Conservation (phyloP, 2,888 invertebrate species). For the Ichneumoninae sp. region DNA sequence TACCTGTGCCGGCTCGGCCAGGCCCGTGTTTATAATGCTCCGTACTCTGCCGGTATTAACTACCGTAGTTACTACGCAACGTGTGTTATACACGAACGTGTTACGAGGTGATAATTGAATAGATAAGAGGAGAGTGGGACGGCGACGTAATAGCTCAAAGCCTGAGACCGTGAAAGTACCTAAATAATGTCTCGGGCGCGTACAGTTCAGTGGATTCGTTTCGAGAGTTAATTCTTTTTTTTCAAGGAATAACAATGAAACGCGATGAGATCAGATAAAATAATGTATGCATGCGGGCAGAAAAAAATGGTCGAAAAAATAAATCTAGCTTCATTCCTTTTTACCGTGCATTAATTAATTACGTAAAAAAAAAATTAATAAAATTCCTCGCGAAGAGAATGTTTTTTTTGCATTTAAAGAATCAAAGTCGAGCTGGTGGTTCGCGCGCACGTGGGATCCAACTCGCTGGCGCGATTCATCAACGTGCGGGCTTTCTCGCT, state of each 20-base stretch:
- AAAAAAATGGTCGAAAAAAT: neutral
- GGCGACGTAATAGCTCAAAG: conserved; percentile 5
- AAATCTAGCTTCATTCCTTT: neutral
- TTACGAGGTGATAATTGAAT: conserved; percentile 83
- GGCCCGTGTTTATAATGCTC: conserved; percentile 14
- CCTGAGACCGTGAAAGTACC: conserved; percentile 1
- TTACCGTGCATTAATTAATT: neutral
- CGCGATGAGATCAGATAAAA: neutral
- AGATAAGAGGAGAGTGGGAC: conserved; percentile 74
- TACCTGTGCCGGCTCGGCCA: conserved; percentile 57
- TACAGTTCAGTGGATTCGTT: neutral
- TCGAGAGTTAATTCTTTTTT: neutral
- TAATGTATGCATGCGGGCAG: neutral
- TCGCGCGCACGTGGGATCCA: conserved; percentile 49
- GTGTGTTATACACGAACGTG: conserved; percentile 76
- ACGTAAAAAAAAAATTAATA: neutral
- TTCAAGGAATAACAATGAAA: neutral
- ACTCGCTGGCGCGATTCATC: conserved; percentile 59
- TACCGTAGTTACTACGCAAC: conserved; percentile 42
- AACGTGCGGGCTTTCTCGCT: conserved; percentile 46
- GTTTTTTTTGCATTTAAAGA: neutral
- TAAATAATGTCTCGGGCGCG: neutral
- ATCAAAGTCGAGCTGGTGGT: conserved; percentile 39
- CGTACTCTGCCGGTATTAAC: conserved; percentile 57
- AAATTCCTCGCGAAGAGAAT: neutral